Percentiles rank a stretch among this genome's conserved stretches.
phyloP scores from a whole-genome alignment of 2,888 invertebrate genomes.

The Parochlus steinenii region DNA sequence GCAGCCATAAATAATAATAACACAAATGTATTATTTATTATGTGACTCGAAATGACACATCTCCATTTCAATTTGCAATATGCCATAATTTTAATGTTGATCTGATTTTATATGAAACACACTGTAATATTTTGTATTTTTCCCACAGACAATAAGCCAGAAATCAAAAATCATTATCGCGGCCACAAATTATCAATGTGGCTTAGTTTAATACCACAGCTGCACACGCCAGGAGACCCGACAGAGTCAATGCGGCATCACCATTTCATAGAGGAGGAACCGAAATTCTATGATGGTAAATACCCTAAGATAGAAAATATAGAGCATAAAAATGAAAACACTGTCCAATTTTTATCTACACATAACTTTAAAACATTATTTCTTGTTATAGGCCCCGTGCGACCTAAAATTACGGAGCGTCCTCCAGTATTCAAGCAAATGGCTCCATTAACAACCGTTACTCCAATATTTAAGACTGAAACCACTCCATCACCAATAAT shows the following conservation, averaged over 20 bases:
- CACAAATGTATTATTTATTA: too few relatives aligned
- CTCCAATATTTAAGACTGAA: constrained; percentile 25
- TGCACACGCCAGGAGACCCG: constrained; percentile 66
- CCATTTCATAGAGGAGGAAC: constrained; percentile 67
- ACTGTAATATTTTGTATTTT: constrained; percentile 19
- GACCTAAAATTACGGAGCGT: constrained; percentile 54
- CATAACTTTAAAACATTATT: neutral
- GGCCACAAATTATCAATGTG: constrained; percentile 89
- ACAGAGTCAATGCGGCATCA: constrained; percentile 77
- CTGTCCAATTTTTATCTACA: neutral
- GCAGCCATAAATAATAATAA: too few relatives aligned
- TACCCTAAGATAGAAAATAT: neutral
- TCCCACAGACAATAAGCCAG: constrained; percentile 45
- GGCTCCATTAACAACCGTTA: constrained; percentile 26
- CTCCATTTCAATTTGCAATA: constrained; percentile 2
- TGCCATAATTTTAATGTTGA: neutral
- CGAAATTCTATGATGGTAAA: constrained; percentile 63
- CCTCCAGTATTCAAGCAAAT: constrained; percentile 42
- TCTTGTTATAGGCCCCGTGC: constrained; percentile 44
- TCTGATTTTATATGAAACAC: too few relatives aligned
- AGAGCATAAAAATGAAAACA: neutral
- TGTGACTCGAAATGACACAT: neutral
- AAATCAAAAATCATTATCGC: constrained; percentile 78
- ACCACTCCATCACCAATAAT: constrained; percentile 32
- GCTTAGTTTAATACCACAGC: constrained; percentile 78